Conservation (phyloP, 2,797 vertebrate species). For the Myotis findleyi region DNA sequence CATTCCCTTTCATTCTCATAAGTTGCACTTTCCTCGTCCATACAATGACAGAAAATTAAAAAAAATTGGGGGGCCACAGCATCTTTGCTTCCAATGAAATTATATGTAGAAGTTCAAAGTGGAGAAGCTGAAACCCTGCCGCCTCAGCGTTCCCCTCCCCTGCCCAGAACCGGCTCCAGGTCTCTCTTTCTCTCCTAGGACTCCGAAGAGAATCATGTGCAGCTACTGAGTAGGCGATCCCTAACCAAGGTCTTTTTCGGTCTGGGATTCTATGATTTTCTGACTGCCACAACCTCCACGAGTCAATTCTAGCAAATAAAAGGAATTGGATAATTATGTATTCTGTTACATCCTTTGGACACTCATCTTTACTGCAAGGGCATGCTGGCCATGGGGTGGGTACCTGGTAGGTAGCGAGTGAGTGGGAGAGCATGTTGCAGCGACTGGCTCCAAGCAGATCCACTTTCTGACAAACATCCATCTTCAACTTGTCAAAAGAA, state of each 20-base stretch:
- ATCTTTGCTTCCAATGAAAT: slow-evolving; percentile 43
- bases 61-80: neutral
- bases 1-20: slow-evolving; percentile 34
- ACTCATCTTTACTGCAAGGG: slow-evolving; percentile 66
- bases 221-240: neutral
- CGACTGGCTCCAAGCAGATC: slow-evolving; percentile 92
- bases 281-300: neutral
- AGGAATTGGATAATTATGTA: neutral
- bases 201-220: neutral
- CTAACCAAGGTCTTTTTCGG: neutral
- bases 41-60: neutral
- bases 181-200: neutral
- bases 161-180: neutral
- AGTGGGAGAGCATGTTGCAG: slow-evolving; percentile 92
- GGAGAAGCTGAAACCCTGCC: neutral
- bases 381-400: slow-evolving; percentile 55
- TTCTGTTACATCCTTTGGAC: slow-evolving; percentile 1
- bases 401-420: slow-evolving; percentile 91
- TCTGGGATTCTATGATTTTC: neutral
- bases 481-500: slow-evolving; percentile 93
- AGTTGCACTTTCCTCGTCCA: neutral
- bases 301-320: slow-evolving; percentile 4
- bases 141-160: neutral
- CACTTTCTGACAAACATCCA: slow-evolving; percentile 92
- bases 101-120: neutral